These are phyloP conservation scores for Melanogrammus aeglefinus DNA, from an alignment of 2,797 vertebrate genomes.

Conservation along the genomic window DNA sequence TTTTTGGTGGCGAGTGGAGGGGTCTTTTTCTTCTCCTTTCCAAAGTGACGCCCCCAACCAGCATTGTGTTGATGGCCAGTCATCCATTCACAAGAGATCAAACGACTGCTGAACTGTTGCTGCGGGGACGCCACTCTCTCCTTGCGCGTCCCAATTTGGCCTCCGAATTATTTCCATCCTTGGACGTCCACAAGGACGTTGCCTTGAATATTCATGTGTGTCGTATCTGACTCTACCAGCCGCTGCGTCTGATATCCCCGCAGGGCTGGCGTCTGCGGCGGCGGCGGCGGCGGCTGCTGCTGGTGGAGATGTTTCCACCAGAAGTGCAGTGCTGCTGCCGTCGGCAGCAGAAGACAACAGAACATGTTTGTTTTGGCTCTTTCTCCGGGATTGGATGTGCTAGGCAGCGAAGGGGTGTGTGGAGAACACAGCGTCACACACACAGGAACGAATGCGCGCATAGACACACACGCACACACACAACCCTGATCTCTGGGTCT, in stretches of 20 bases:
- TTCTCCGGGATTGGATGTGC: conserved; percentile 69
- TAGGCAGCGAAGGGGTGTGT: conserved; percentile 66
- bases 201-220: conserved; percentile 50
- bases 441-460: neutral
- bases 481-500: conserved; percentile 46
- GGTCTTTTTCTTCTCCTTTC: neutral
- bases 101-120: neutral
- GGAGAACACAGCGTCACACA: neutral
- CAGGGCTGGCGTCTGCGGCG: neutral
- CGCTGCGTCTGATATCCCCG: neutral
- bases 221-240: neutral
- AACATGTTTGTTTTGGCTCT: conserved; percentile 65
- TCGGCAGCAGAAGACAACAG: conserved; percentile 52
- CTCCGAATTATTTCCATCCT: conserved; percentile 32
- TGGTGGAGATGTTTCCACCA: conserved; percentile 21
- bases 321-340: conserved; percentile 43
- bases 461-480: neutral
- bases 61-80: neutral
- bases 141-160: neutral
- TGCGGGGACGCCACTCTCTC: neutral
- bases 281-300: neutral
- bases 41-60: too few relatives aligned
- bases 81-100: neutral
- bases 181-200: conserved; percentile 40
- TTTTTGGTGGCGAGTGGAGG: neutral